phyloP scores from a whole-genome alignment of 2,888 invertebrate species.

The Chymomyza amoena region DNA sequence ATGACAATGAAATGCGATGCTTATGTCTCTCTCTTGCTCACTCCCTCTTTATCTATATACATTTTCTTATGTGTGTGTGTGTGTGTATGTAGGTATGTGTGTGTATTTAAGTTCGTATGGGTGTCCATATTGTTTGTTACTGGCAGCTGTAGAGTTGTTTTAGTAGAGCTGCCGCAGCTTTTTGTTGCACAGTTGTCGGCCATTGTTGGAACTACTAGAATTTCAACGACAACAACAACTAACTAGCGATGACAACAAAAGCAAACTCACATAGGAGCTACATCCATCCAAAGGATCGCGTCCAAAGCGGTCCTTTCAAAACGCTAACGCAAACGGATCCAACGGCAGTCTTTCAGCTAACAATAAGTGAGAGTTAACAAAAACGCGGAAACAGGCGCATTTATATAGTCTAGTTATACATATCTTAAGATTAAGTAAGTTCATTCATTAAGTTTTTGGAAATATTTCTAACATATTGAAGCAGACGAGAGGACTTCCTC shows the following conservation, averaged over 20 bases:
- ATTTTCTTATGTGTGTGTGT: neutral
- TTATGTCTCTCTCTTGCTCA: neutral
- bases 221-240: constrained; percentile 25
- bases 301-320: too few species aligned
- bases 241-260: neutral
- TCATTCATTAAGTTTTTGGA: too few species aligned
- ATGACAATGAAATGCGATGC: constrained; percentile 49
- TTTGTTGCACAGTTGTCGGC: constrained; percentile 28
- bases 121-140: constrained; percentile 11
- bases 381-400: too few species aligned
- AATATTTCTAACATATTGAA: too few species aligned
- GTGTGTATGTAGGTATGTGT: too few species aligned
- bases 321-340: too few species aligned
- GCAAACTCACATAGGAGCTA: constrained; percentile 10
- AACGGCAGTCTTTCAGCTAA: too few species aligned
- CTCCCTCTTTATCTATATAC: neutral
- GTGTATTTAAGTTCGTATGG: too few species aligned
- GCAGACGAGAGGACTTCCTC: too few species aligned
- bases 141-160: constrained; percentile 30
- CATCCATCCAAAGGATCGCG: neutral
- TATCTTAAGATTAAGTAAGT: too few species aligned
- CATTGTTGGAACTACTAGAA: constrained; percentile 41
- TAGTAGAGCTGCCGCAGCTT: constrained; percentile 9
- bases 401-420: too few species aligned
- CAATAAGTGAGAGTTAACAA: too few species aligned